Percentiles rank a stretch among this genome's conserved stretches.
These are phyloP conservation scores for Sturnus vulgaris DNA, from an alignment of 2,113 vertebrate genomes.

Conservation along the genomic window DNA sequence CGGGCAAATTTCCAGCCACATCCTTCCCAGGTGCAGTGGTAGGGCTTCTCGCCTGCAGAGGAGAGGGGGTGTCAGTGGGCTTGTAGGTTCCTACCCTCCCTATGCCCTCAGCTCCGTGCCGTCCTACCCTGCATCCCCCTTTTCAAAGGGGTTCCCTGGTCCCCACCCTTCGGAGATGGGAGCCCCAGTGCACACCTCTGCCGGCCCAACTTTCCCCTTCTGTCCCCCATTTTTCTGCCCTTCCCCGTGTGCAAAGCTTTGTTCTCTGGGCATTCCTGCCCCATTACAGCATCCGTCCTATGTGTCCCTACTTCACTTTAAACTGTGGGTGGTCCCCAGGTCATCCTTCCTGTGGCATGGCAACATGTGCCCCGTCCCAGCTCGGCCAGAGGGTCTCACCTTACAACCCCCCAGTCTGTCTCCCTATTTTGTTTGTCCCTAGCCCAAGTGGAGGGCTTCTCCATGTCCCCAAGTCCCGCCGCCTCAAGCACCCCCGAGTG, in stretches of 20 bases:
- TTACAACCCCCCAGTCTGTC: too few species aligned
- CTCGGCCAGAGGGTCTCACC: not conserved
- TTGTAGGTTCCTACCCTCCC: not conserved
- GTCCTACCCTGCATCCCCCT: not conserved
- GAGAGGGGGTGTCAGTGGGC: not conserved
- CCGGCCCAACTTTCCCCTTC: not conserved
- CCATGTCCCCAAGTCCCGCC: too few species aligned
- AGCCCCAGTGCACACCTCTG: accelerated
- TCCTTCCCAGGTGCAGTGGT: conserved; percentile 96
- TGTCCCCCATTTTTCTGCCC: not conserved
- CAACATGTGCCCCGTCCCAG: not conserved
- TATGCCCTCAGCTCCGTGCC: not conserved
- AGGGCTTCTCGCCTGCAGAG: conserved; percentile 91
- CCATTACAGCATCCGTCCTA: not conserved
- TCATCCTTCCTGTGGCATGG: accelerated
- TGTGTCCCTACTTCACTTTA: not conserved
- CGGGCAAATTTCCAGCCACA: conserved; percentile 97
- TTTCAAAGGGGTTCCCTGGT: not conserved
- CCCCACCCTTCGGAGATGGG: not conserved
- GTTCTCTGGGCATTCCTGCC: not conserved
- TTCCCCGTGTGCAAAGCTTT: not conserved
- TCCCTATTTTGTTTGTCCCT: not conserved
- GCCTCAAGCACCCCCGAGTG: not conserved
- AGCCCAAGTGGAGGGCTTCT: not conserved
- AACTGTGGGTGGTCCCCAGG: not conserved